phyloP scores from a whole-genome alignment of 2,888 invertebrate species.

The Brachynemurus nebulosus region DNA sequence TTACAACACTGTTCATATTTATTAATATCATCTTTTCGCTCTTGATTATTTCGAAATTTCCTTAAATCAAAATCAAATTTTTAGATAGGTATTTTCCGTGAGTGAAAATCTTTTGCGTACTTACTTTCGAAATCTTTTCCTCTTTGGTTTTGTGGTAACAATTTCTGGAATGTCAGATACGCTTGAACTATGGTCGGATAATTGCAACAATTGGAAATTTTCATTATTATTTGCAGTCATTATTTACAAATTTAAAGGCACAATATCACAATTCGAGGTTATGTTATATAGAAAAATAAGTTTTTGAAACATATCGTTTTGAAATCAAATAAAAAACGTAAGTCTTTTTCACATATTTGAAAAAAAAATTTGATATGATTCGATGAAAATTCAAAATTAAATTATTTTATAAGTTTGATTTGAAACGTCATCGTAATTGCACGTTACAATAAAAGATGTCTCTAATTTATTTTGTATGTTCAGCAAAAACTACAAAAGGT shows the following conservation, averaged over 20 bases:
- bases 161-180: conserved; percentile 22
- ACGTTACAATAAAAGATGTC: no score
- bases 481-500: no score
- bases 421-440: no score
- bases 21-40: not conserved
- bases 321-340: no score
- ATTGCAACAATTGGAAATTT: conserved; percentile 46
- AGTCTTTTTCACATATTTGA: no score
- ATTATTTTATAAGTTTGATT: no score
- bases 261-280: not conserved
- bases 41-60: not conserved
- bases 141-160: conserved; percentile 16
- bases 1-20: not conserved
- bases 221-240: conserved; percentile 31
- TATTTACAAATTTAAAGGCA: not conserved
- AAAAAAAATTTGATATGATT: no score
- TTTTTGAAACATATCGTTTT: no score
- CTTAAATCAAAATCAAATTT: not conserved
- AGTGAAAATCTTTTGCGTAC: no score
- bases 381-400: no score
- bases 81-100: not conserved
- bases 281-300: not conserved
- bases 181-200: conserved; percentile 46
- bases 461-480: no score
- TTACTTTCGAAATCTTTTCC: conserved; percentile 18